phyloP scores from a whole-genome alignment of 2,797 vertebrate genomes.

The Sciurus vulgaris region DNA sequence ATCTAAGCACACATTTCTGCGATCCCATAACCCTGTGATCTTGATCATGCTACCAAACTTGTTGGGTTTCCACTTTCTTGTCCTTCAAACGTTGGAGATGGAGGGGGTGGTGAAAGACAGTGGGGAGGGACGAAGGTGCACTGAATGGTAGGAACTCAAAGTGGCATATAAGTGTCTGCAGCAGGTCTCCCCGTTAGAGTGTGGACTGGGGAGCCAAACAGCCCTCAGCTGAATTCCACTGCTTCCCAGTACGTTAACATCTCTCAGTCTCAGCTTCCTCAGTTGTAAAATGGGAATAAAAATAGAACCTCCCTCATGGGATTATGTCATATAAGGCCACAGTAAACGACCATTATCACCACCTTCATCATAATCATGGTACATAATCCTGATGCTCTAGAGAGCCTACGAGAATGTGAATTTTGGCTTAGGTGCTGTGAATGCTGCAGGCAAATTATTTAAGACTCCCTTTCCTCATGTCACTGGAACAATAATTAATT shows the following conservation, averaged over 20 bases:
- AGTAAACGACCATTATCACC: not conserved
- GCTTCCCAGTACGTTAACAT: not conserved
- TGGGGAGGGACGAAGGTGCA: not conserved
- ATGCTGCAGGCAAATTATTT: not conserved
- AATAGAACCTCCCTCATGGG: not conserved
- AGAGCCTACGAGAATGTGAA: not conserved
- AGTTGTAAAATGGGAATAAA: not conserved
- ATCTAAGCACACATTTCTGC: not conserved
- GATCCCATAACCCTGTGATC: not conserved
- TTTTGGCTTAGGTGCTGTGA: not conserved
- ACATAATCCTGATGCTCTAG: not conserved
- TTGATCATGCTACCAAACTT: not conserved
- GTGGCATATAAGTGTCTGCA: not conserved
- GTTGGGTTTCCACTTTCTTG: not conserved
- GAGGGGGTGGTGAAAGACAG: not conserved
- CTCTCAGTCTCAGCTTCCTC: not conserved
- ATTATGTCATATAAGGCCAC: not conserved
- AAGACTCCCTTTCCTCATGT: not conserved
- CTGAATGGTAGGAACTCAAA: fast-evolving
- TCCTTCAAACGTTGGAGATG: not conserved
- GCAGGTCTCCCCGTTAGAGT: not conserved
- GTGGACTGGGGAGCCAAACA: not conserved
- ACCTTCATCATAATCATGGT: not conserved
- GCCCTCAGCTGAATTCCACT: not conserved
- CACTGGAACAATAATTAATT: no score